A percentile compares a stretch with the other conserved stretches of the same genome.
These are phyloP conservation scores for Xenopus tropicalis DNA, from an alignment of 2,113 vertebrate species.

Conservation along the genomic window UCB_Xtro_10.0 CM004445.2:137925001-137925500, in stretches of 20 bases:
- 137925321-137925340: background rate
- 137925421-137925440: too few species aligned
- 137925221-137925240: too few species aligned
- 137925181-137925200: slow-evolving; percentile 1
- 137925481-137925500: too few species aligned
- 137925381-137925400: slow-evolving; percentile 2
- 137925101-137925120: background rate
- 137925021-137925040: too few species aligned
- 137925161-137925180: background rate
- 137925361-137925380: background rate
- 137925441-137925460: too few species aligned
- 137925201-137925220: too few species aligned
- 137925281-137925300: background rate
- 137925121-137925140: background rate
- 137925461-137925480: too few species aligned
- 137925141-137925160: background rate
- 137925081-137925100: background rate
- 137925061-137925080: background rate
- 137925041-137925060: background rate
- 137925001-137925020: slow-evolving; percentile 11
- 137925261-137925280: too few species aligned
- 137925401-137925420: background rate
- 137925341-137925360: background rate
- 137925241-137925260: too few species aligned
- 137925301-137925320: background rate